These are phyloP conservation scores for Limnodromus scolopaceus DNA, from an alignment of 2,797 vertebrate genomes.

Conservation along the genomic window DNA sequence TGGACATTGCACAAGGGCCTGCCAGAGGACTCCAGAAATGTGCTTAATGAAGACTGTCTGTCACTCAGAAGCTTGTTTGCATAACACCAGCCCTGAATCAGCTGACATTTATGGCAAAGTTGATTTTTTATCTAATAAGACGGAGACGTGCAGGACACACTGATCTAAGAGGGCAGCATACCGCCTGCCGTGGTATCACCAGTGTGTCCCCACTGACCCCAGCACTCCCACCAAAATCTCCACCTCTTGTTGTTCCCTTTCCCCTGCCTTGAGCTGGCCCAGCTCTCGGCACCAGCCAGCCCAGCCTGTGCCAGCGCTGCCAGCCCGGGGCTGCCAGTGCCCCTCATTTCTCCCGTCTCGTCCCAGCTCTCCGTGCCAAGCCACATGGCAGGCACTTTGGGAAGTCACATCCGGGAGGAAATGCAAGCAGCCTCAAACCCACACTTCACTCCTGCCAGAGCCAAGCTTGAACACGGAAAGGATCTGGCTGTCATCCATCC, in stretches of 20 bases:
- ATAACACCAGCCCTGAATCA: background rate
- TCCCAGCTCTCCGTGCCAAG: background rate
- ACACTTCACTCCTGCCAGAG: background rate
- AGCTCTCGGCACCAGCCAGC: background rate
- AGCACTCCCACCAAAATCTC: background rate
- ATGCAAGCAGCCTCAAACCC: background rate
- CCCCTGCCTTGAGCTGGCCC: background rate
- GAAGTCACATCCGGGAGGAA: background rate
- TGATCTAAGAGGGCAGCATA: background rate
- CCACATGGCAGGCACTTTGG: background rate
- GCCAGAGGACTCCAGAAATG: background rate
- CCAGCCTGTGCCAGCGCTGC: background rate
- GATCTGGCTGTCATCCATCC: background rate
- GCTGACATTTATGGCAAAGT: background rate
- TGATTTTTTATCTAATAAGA: background rate
- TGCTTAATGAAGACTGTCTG: background rate
- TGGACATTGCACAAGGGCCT: background rate
- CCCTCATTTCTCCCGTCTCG: fast-evolving
- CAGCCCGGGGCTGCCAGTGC: background rate
- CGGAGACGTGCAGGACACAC: background rate
- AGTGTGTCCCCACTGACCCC: background rate
- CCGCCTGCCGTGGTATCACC: background rate
- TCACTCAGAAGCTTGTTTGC: background rate
- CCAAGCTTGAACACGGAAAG: background rate
- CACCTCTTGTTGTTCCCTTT: background rate